These are phyloP conservation scores for Drosophila mercatorum DNA, from an alignment of 2,888 invertebrate genomes.

Conservation along the genomic window DNA sequence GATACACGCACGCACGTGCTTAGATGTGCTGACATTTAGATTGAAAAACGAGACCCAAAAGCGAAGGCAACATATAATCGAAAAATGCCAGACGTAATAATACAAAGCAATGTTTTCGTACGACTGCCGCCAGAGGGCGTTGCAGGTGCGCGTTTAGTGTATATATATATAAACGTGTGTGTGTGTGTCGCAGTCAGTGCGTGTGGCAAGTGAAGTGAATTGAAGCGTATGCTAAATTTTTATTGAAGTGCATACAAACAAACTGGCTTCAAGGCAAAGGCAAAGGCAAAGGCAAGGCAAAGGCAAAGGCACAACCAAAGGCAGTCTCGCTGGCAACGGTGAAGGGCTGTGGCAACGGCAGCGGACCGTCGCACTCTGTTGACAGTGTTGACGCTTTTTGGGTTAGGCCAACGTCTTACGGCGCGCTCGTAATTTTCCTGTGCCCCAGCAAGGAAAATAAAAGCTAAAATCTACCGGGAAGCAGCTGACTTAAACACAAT, in stretches of 20 bases:
- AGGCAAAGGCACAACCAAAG: slow-evolving; percentile 23
- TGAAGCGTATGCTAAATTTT: slow-evolving; percentile 76
- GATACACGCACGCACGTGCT: slow-evolving; percentile 45
- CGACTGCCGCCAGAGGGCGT: slow-evolving; percentile 58
- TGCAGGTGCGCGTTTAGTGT: slow-evolving; percentile 49
- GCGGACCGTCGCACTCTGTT: slow-evolving; percentile 20
- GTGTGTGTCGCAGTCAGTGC: slow-evolving; percentile 25
- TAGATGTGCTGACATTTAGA: slow-evolving; percentile 73
- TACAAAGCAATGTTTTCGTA: slow-evolving; percentile 69
- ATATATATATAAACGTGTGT: neutral
- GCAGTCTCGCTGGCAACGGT: slow-evolving; percentile 1
- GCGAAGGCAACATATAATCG: slow-evolving; percentile 68
- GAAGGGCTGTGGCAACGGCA: slow-evolving; percentile 8
- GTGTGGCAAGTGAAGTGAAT: slow-evolving; percentile 69
- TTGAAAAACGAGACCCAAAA: slow-evolving; percentile 71
- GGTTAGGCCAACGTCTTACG: slow-evolving; percentile 30
- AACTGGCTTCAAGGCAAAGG: slow-evolving; percentile 54
- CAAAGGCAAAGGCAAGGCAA: slow-evolving; percentile 5
- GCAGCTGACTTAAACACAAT: slow-evolving; percentile 46
- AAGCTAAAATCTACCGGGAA: slow-evolving; percentile 14
- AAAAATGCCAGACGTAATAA: slow-evolving; percentile 65
- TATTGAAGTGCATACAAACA: slow-evolving; percentile 76
- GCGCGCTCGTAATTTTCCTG: slow-evolving; percentile 57
- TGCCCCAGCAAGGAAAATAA: slow-evolving; percentile 9
- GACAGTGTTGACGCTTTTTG: slow-evolving; percentile 26